phyloP scores from a whole-genome alignment of 2,888 invertebrate species.

The Sphaerophoria taeniata region DNA sequence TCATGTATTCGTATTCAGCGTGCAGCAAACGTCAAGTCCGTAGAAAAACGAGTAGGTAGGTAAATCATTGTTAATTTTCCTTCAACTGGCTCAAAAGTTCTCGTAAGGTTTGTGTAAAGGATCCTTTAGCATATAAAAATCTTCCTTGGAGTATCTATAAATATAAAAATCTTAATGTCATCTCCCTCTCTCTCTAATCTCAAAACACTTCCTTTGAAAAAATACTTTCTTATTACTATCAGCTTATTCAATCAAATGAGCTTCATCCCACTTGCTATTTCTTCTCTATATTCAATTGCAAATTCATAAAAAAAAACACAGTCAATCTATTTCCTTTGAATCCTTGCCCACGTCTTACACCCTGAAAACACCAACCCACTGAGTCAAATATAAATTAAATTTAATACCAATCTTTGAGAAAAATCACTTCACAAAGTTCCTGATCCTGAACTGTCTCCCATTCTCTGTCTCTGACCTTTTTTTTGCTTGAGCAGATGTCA shows the following conservation, averaged over 20 bases:
- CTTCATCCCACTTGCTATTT: slow-evolving; percentile 43
- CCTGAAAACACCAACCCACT: slow-evolving; percentile 12
- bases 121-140: not conserved
- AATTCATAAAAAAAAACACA: slow-evolving; percentile 49
- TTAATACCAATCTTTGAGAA: slow-evolving; percentile 61
- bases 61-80: no score
- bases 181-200: not conserved
- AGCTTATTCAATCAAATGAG: slow-evolving; percentile 40
- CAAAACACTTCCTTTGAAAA: slow-evolving; percentile 1
- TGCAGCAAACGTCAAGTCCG: no score
- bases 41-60: no score
- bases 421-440: slow-evolving; percentile 63
- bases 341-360: slow-evolving; percentile 58
- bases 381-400: slow-evolving; percentile 64
- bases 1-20: no score
- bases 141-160: not conserved
- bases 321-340: slow-evolving; percentile 56
- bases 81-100: no score
- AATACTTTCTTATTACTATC: slow-evolving; percentile 4
- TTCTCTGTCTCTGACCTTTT: slow-evolving; percentile 25
- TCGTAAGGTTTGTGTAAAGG: no score
- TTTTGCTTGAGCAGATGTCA: slow-evolving; percentile 43
- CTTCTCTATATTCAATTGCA: slow-evolving; percentile 46
- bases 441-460: slow-evolving; percentile 52
- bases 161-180: not conserved